Base-by-base conservation (phyloP, 2,888 invertebrate species). In the Nemotelus pantherinus region DNA sequence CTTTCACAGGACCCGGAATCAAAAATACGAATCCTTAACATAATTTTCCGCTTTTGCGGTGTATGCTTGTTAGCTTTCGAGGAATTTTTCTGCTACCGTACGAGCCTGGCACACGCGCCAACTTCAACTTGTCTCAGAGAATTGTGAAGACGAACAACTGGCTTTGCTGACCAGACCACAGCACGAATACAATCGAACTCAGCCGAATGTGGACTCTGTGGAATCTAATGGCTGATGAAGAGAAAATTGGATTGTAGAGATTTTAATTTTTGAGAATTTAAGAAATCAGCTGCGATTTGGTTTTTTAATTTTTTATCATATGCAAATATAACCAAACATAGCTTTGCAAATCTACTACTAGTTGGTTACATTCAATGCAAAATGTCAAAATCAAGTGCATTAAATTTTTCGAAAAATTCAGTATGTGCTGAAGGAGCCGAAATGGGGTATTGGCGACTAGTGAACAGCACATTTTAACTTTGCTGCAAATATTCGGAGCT, bases 101-200 rank as follows among this genome's bases (percentile, higher is more conserved):
- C 45, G 65, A 65, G n/a, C 71, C 43, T 25, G 45, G 25, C 71
- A 72, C 71, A 58, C 57, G 57, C 45, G 71, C 71, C 71, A 72
- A 72, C 71, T 72, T 72, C 39, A 72, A 72, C 71, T 72, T 72
- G n/a, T 47, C 67, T 67, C 48, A 67, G 67, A 67, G 67, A 48
- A 67, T 67, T 10, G 48, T 50, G 67, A 25, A n/a, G 6, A 43
- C 47, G 67, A 39, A 44, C 47, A n/a, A 48, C 47, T n/a, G 50
- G 41, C 25, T 25, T 25, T 25, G 25, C 60, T 60, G 25, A 25
- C 25, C 25, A 25, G 25, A 25, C 25, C 25, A 25, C 25, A 25
- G 25, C 25, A 25, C 25, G 60, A 60, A 60, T 41, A 25, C 44
- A 67, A 25, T 67, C 47, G 67, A n/a, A 47, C n/a, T 48, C 7